These are phyloP conservation scores for Typhlomys cinereus DNA, from an alignment of 2,113 vertebrate genomes.

Conservation along the genomic window DNA sequence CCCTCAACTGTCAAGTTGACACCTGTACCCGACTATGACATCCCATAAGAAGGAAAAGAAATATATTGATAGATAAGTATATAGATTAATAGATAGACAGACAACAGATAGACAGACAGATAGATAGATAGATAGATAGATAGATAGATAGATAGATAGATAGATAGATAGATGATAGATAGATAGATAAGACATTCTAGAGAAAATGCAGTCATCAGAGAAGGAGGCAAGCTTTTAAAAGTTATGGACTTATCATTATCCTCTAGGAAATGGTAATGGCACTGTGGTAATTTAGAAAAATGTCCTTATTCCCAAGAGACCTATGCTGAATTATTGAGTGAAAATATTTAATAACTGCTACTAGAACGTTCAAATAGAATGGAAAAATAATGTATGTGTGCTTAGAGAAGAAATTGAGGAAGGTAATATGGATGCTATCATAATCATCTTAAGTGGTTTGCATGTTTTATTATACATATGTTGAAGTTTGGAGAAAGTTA, in stretches of 20 bases:
- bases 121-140: no score
- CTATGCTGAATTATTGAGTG: neutral
- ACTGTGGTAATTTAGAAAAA: conserved; percentile 14
- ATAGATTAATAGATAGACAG: no score
- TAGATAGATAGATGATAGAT: no score
- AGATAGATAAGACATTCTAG: neutral
- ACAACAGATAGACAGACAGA: no score
- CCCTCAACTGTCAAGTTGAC: no score
- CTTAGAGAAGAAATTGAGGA: neutral
- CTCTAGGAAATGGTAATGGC: neutral
- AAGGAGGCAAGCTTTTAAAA: neutral
- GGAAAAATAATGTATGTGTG: neutral
- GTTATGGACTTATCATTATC: neutral
- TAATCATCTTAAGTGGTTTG: neutral
- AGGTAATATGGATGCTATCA: neutral
- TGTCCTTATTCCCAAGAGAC: neutral
- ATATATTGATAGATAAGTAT: no score
- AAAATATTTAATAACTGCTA: conserved; percentile 2
- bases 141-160: no score
- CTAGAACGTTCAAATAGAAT: conserved; percentile 29
- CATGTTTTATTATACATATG: neutral
- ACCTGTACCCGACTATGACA: no score
- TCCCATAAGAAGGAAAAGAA: no score
- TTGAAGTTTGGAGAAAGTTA: conserved; percentile 1
- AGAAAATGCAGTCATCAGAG: neutral